These are phyloP conservation scores for Nannospalax galili DNA, from an alignment of 2,113 vertebrate species.

Conservation along the genomic window DNA sequence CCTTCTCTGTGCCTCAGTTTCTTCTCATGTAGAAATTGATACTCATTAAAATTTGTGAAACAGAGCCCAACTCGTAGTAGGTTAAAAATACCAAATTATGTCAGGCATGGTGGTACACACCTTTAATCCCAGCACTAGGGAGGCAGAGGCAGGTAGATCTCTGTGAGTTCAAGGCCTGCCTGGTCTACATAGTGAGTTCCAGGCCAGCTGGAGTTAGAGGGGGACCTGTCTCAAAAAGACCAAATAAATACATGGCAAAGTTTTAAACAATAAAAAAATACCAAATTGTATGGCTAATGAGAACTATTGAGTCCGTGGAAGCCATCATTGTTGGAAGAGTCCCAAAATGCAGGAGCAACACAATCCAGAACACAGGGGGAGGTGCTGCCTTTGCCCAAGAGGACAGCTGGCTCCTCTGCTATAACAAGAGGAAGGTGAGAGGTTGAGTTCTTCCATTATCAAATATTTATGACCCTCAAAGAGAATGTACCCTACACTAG, in stretches of 20 bases:
- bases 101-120: too few species aligned
- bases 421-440: neutral
- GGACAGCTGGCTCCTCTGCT: neutral
- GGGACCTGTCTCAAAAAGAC: too few species aligned
- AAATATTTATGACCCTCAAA: neutral
- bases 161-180: too few species aligned
- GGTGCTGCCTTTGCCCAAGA: neutral
- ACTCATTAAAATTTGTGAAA: neutral
- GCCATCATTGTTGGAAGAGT: neutral
- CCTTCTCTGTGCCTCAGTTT: neutral
- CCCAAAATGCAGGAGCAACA: neutral
- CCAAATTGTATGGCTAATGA: neutral
- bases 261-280: too few species aligned
- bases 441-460: neutral
- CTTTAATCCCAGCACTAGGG: too few species aligned
- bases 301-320: neutral
- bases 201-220: too few species aligned
- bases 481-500: neutral
- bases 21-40: neutral
- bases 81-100: neutral
- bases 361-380: neutral
- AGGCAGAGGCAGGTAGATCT: too few species aligned
- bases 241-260: too few species aligned
- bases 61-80: neutral
- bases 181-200: too few species aligned